A percentile compares a stretch with the other conserved stretches of the same genome.
Evolutionary conservation across 2,113 vertebrate species (phyloP).

Genomic region (Ochotona curzoniae): DNA sequence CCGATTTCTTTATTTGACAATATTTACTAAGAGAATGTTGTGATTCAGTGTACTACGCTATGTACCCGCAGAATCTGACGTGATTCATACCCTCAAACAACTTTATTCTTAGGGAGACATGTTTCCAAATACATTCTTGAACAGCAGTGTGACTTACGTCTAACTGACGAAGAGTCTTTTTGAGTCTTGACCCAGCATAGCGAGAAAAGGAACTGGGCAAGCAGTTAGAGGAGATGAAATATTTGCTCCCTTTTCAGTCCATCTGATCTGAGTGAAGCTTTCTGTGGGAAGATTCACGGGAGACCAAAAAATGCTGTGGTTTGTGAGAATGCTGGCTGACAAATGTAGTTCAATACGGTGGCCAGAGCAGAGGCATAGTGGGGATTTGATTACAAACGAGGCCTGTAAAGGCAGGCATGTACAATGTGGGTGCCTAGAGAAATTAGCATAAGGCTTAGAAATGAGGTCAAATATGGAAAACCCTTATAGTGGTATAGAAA

Average conservation of each 20-base stretch:
- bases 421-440: not conserved
- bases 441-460: slow-evolving; percentile 24
- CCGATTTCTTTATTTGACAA: slow-evolving; percentile 8
- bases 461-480: slow-evolving; percentile 10
- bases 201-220: not conserved
- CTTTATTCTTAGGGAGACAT: not conserved
- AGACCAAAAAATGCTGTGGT: not conserved
- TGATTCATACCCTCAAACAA: not conserved
- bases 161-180: not conserved
- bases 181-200: not conserved
- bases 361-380: not conserved
- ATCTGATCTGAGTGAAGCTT: not conserved
- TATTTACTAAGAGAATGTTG: not conserved
- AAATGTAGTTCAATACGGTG: not conserved
- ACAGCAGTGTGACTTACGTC: not conserved
- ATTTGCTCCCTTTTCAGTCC: not conserved
- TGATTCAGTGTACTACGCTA: not conserved
- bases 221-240: not conserved
- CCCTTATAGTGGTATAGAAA: not conserved
- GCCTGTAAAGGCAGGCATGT: not conserved
- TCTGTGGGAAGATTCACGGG: not conserved
- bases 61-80: not conserved
- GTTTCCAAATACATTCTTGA: slow-evolving; percentile 33
- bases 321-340: not conserved
- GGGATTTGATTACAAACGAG: slow-evolving; percentile 34